Evolutionary conservation across 2,888 invertebrate species (phyloP).

Genomic region (Tinea pellionella): DNA sequence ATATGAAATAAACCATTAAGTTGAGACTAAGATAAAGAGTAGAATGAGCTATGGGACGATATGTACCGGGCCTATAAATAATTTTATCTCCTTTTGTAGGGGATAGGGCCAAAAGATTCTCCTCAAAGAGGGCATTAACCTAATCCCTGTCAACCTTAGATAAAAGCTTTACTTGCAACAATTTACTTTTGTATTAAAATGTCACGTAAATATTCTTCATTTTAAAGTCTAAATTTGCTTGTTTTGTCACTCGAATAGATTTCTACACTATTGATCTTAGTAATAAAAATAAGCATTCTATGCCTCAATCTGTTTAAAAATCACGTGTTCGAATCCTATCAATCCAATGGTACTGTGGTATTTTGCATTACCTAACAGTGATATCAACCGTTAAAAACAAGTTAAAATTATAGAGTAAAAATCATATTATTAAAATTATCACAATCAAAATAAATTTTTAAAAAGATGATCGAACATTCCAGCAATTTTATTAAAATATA

Average conservation of each 20-base stretch:
- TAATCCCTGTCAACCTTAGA: background rate
- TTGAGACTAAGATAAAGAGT: background rate
- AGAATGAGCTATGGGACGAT: slow-evolving; percentile 8
- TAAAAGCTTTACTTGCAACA: background rate
- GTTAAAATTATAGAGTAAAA: too few species aligned
- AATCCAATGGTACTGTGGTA: too few species aligned
- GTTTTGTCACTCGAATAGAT: too few species aligned
- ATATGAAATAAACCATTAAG: background rate
- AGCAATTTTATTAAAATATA: background rate
- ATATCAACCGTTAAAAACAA: too few species aligned
- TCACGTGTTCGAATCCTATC: too few species aligned
- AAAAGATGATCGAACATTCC: background rate
- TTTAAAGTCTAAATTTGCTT: too few species aligned
- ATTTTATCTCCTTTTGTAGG: slow-evolving; percentile 12
- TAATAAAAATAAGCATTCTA: too few species aligned
- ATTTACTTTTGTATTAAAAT: too few species aligned
- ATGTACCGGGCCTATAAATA: slow-evolving; percentile 7
- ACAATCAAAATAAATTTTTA: background rate
- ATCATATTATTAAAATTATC: background rate
- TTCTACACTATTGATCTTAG: too few species aligned
- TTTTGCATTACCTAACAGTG: too few species aligned
- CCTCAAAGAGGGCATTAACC: slow-evolving; percentile 1
- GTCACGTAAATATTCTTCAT: too few species aligned
- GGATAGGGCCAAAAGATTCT: slow-evolving; percentile 1
- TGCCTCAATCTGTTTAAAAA: too few species aligned